Evolutionary conservation across 2,888 invertebrate species (phyloP), one percentile per base, ranked within the genome.

Genomic region (Drosophila differens): DNA sequence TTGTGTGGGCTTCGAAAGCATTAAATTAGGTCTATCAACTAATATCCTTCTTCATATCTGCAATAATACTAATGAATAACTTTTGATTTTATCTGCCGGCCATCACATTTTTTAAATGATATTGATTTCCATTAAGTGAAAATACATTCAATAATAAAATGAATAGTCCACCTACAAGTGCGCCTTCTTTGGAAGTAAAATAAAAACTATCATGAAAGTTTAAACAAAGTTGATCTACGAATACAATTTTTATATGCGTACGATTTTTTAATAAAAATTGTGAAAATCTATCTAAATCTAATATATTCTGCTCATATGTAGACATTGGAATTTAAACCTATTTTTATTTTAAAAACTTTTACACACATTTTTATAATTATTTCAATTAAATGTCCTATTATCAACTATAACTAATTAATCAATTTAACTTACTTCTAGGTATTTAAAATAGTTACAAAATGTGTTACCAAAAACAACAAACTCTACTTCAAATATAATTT

Each of bases 1-100:
- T 66, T 66, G 52, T 39, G 69, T 68, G 55, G 74, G 74, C 55
- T 57, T 35, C 22, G 19, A 12, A 49, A 16, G 33, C n/a, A 70
- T 39, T 70, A 59, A 58, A 22, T 25, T 53, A 30, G 12, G 19
- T 39, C 49, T 69, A 51, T 57, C 39, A 41, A 51, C 16, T 44
- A n/a, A 22, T 57, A 41, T 35, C 52, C 41, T 52, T 35, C 14
- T 16, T 44, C 35, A 70, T 70, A 61, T 71, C 30, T 70, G 22
- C 28, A 60, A 7, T 16, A 39, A 5, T 6, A 67, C 53, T 16
- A 16, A 22, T 28, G 22, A n/a, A 30, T 28, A 35, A 41, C 51
- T 16, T 41, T 52, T 9, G 12, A 37, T 9, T 54, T 41, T 37
- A 28, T 49, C 16, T n/a, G 22, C 2, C 7, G 10, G 25, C 19